Conservation (phyloP, 35 echinoderm and acorn worm species). For the Hemicentrotus pulcherrimus region DNA sequence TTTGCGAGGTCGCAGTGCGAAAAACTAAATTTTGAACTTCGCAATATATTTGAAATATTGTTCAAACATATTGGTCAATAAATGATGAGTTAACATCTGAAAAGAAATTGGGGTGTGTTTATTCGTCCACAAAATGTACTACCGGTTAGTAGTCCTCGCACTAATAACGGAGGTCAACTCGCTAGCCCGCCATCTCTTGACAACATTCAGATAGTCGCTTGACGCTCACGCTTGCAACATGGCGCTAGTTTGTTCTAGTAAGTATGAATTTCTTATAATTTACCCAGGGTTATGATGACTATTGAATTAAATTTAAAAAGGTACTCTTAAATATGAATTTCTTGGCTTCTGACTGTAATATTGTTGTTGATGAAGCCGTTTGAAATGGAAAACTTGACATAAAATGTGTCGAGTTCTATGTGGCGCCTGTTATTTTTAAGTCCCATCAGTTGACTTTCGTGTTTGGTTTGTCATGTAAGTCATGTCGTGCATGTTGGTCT, state of each 20-base stretch:
- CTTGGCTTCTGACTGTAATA: neutral
- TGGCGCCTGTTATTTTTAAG: neutral
- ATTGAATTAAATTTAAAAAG: neutral
- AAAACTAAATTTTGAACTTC: too few species aligned
- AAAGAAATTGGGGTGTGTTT: too few species aligned
- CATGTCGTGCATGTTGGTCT: neutral
- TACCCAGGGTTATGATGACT: neutral
- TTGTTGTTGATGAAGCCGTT: neutral
- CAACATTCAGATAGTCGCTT: neutral
- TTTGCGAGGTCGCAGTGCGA: too few species aligned
- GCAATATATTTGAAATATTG: too few species aligned
- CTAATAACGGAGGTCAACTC: too few species aligned
- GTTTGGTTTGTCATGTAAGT: neutral
- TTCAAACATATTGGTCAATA: too few species aligned
- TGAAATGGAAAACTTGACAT: neutral
- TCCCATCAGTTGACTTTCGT: neutral
- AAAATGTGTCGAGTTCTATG: neutral
- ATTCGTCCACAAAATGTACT: too few species aligned
- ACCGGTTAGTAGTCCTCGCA: too few species aligned
- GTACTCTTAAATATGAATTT: neutral
- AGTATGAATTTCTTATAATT: neutral
- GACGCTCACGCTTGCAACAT: conserved; percentile 25
- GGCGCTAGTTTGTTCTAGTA: conserved; percentile 51
- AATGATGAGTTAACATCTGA: too few species aligned
- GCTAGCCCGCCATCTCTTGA: neutral